Evolutionary conservation across 1,140 invertebrate genomes (phyloP).

Genomic region (Sweltsa coloradensis): DNA sequence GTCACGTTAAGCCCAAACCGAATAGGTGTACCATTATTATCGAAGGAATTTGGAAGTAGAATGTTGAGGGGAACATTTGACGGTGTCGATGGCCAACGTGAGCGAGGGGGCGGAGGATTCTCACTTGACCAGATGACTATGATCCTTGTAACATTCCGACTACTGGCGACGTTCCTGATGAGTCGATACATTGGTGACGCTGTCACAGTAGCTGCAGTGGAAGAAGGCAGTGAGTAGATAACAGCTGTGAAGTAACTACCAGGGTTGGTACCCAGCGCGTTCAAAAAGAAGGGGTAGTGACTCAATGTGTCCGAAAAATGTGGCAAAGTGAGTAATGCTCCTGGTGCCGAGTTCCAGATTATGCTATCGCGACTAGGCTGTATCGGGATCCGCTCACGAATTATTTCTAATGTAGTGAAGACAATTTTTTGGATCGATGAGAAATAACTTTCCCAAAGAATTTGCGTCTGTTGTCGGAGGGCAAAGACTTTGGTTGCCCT

Average conservation of each 20-base stretch:
- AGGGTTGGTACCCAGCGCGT: slow-evolving; percentile 29
- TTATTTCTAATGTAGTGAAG: slow-evolving; percentile 85
- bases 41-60: too few species aligned
- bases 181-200: slow-evolving; percentile 64
- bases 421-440: slow-evolving; percentile 95
- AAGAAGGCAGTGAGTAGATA: slow-evolving; percentile 70
- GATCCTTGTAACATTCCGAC: slow-evolving; percentile 77
- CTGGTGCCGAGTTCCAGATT: slow-evolving; percentile 82
- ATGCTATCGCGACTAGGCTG: slow-evolving; percentile 58
- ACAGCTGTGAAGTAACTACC: slow-evolving; percentile 73
- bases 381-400: slow-evolving; percentile 69
- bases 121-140: slow-evolving; percentile 85
- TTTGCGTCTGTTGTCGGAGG: slow-evolving; percentile 83
- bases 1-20: too few species aligned
- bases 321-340: slow-evolving; percentile 67
- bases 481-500: slow-evolving; percentile 65
- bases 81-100: slow-evolving; percentile 55
- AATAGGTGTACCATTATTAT: too few species aligned
- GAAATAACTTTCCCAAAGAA: slow-evolving; percentile 93
- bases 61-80: too few species aligned
- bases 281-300: slow-evolving; percentile 48
- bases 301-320: slow-evolving; percentile 63
- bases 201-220: slow-evolving; percentile 32
- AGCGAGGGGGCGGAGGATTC: slow-evolving; percentile 57
- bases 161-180: slow-evolving; percentile 67